These are phyloP conservation scores for Loriculus beryllinus DNA, from an alignment of 2,797 vertebrate species.

Conservation along the genomic window DNA sequence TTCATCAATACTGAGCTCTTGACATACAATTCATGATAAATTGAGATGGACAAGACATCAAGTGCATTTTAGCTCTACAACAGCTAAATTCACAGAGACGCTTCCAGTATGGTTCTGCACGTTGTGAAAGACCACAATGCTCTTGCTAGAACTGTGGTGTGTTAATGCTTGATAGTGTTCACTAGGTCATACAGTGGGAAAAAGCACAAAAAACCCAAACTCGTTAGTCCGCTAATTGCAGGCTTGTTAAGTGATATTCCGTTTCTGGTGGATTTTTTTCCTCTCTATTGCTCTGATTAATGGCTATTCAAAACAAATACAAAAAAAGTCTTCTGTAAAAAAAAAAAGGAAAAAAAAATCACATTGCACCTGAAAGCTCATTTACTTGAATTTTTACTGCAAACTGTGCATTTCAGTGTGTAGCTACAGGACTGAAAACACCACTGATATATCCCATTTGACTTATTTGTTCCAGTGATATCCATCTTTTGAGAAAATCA, in stretches of 20 bases:
- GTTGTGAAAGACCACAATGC: background rate
- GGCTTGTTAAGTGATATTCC: constrained; percentile 69
- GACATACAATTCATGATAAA: constrained; percentile 63
- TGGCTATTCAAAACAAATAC: constrained; percentile 27
- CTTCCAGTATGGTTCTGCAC: constrained; percentile 20
- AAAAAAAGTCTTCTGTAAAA: background rate
- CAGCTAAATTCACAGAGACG: constrained; percentile 66
- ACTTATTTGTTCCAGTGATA: background rate
- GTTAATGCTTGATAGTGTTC: background rate
- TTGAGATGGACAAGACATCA: constrained; percentile 75
- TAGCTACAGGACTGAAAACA: background rate
- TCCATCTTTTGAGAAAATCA: background rate
- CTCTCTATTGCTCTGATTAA: constrained; percentile 55
- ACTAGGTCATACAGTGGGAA: constrained; percentile 74
- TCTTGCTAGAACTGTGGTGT: constrained; percentile 32
- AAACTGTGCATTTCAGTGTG: background rate
- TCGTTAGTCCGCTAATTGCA: constrained; percentile 72
- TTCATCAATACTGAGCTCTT: constrained; percentile 67
- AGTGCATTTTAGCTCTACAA: constrained; percentile 71
- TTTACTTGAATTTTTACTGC: background rate
- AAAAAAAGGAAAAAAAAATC: background rate
- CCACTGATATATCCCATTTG: background rate
- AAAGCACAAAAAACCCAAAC: constrained; percentile 75
- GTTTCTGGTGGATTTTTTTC: constrained; percentile 6
- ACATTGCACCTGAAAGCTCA: background rate